These are phyloP conservation scores for Dendrolimus houi DNA, from an alignment of 2,888 invertebrate species.

Conservation along the genomic window DNA sequence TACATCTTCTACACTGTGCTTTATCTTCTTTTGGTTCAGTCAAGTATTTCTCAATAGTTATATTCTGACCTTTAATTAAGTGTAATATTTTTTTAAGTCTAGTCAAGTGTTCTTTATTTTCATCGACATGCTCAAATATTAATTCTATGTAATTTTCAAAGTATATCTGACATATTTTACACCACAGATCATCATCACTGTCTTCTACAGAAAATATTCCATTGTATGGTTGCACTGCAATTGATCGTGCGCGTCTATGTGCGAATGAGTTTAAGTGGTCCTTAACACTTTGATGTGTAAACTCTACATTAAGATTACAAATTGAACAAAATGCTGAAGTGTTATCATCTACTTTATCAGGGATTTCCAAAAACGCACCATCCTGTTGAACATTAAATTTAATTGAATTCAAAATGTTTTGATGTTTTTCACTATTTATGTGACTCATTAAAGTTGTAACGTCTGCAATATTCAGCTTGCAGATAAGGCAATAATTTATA, in stretches of 20 bases:
- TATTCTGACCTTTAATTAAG: conserved; percentile 32
- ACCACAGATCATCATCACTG: conserved; percentile 35
- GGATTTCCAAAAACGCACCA: conserved; percentile 28
- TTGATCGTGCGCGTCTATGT: conserved; percentile 30
- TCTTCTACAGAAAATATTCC: conserved; percentile 41
- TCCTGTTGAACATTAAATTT: conserved; percentile 23
- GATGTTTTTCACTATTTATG: conserved; percentile 21
- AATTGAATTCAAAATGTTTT: conserved; percentile 14
- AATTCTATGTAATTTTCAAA: conserved; percentile 38
- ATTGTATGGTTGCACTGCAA: conserved; percentile 39
- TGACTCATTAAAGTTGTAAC: conserved; percentile 17
- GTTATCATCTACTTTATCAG: conserved; percentile 14
- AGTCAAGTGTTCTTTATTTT: conserved; percentile 24
- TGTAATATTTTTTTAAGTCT: conserved; percentile 24
- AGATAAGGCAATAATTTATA: conserved; percentile 25
- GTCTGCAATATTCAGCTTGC: conserved; percentile 16
- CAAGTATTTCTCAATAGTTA: conserved; percentile 36
- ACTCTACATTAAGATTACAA: conserved; percentile 24
- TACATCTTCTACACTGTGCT: conserved; percentile 33
- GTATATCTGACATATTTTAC: conserved; percentile 40
- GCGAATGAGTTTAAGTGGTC: conserved; percentile 20
- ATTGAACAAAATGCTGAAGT: conserved; percentile 22
- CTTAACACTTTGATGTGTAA: conserved; percentile 16
- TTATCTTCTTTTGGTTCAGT: conserved; percentile 34
- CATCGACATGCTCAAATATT: conserved; percentile 38